Conservation (phyloP, 2,113 vertebrate genomes). For the Vidua macroura region DNA sequence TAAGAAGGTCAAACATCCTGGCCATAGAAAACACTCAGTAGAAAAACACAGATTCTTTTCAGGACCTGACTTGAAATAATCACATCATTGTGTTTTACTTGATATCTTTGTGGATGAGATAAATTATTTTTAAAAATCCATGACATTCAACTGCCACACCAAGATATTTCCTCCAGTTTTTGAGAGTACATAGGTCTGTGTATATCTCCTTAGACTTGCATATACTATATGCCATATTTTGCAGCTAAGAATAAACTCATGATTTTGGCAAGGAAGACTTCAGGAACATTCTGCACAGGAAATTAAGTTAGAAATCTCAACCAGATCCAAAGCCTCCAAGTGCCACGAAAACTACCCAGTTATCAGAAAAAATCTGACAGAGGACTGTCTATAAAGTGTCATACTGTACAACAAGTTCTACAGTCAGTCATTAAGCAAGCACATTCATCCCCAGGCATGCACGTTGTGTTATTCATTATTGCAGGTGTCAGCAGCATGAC, state of each 20-base stretch:
- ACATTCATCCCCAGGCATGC: conserved; percentile 33
- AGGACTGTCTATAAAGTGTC: conserved; percentile 48
- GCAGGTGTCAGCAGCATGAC: not conserved
- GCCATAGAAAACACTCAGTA: not conserved
- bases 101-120: not conserved
- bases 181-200: not conserved
- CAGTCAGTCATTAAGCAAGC: not conserved
- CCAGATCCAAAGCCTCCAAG: not conserved
- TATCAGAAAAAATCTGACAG: conserved; percentile 55
- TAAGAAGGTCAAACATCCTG: not conserved
- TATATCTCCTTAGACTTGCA: not conserved
- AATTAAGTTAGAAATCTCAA: not conserved
- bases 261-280: not conserved
- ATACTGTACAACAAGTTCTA: not conserved
- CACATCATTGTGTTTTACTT: not conserved
- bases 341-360: not conserved
- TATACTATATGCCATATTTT: not conserved
- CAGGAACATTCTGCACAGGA: not conserved
- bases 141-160: not conserved
- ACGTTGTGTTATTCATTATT: not conserved
- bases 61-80: not conserved
- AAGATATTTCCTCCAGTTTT: not conserved
- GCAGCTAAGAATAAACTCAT: not conserved
- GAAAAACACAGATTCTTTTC: not conserved
- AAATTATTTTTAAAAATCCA: not conserved